A percentile compares a stretch with the other conserved stretches of the same genome.
phyloP scores from a whole-genome alignment of 2,797 vertebrate genomes.

The Okamejei kenojei region DNA sequence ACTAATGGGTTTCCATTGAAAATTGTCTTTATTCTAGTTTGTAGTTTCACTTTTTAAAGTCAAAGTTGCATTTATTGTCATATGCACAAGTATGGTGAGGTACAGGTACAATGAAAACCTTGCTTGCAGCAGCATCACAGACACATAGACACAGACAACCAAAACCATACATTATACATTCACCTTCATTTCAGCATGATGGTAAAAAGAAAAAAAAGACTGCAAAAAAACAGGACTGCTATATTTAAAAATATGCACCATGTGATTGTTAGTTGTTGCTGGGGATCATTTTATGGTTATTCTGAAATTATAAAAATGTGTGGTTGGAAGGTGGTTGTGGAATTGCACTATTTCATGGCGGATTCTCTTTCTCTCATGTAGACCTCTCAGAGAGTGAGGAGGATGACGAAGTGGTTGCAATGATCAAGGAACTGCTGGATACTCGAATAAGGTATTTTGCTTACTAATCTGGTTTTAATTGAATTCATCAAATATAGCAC shows the following conservation, averaged over 20 bases:
- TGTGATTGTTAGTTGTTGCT: not conserved
- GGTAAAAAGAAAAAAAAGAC: too few relatives aligned
- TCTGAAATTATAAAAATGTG: not conserved
- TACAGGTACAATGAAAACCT: too few relatives aligned
- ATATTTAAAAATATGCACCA: not conserved
- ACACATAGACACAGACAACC: too few relatives aligned
- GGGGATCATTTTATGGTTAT: not conserved
- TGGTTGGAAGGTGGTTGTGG: not conserved
- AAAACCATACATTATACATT: too few relatives aligned
- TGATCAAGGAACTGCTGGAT: conserved; percentile 74
- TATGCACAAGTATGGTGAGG: too few relatives aligned
- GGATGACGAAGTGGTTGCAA: conserved; percentile 62
- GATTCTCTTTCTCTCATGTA: conserved; percentile 42
- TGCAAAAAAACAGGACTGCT: too few relatives aligned
- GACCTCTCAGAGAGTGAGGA: conserved; percentile 60
- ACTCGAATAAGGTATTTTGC: conserved; percentile 64
- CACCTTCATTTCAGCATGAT: too few relatives aligned
- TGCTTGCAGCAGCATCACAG: too few relatives aligned
- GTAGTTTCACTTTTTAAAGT: not conserved
- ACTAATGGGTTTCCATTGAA: not conserved
- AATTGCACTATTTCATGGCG: not conserved
- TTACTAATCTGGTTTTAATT: not conserved
- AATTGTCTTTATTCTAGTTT: not conserved
- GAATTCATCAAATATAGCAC: not conserved
- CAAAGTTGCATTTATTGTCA: not conserved